Percentiles rank a stretch among this genome's conserved stretches.
phyloP scores from a whole-genome alignment of 2,888 invertebrate genomes.

The Panzeria rudis region DNA sequence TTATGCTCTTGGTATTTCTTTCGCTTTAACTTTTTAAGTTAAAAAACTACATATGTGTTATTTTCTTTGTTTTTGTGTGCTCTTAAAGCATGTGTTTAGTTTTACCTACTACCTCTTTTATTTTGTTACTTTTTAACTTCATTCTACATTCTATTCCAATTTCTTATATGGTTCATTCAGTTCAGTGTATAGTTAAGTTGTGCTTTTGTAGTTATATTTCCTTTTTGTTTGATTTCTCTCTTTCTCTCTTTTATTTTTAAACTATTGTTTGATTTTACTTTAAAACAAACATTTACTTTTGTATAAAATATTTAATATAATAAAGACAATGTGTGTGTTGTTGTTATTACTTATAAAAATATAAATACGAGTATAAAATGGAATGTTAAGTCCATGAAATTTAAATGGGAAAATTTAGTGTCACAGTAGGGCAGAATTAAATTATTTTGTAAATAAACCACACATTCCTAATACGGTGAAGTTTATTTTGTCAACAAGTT shows the following conservation, averaged over 20 bases:
- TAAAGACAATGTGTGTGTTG: slow-evolving; percentile 77
- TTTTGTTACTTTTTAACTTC: slow-evolving; percentile 76
- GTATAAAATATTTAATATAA: slow-evolving; percentile 61
- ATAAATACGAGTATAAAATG: neutral
- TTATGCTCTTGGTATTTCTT: slow-evolving; percentile 8
- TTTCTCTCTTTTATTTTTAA: neutral
- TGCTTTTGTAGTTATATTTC: slow-evolving; percentile 36
- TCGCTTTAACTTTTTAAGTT: neutral
- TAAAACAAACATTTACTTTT: slow-evolving; percentile 50
- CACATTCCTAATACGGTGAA: no score
- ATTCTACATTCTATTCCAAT: neutral
- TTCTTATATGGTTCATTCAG: slow-evolving; percentile 64
- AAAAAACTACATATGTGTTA: slow-evolving; percentile 11
- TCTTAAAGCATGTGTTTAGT: slow-evolving; percentile 21
- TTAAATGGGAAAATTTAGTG: neutral
- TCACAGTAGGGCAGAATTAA: no score
- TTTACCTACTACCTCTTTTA: slow-evolving; percentile 37
- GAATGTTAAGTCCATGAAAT: neutral
- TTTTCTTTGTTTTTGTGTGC: slow-evolving; percentile 28
- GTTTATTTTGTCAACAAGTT: no score
- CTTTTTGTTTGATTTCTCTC: neutral
- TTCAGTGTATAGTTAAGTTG: slow-evolving; percentile 64
- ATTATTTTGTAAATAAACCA: no score
- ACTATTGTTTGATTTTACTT: slow-evolving; percentile 42
- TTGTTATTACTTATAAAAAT: slow-evolving; percentile 73